Percentiles rank a stretch among this genome's conserved stretches.
phyloP scores from a whole-genome alignment of 2,113 vertebrate genomes.

The Numida meleagris region DNA sequence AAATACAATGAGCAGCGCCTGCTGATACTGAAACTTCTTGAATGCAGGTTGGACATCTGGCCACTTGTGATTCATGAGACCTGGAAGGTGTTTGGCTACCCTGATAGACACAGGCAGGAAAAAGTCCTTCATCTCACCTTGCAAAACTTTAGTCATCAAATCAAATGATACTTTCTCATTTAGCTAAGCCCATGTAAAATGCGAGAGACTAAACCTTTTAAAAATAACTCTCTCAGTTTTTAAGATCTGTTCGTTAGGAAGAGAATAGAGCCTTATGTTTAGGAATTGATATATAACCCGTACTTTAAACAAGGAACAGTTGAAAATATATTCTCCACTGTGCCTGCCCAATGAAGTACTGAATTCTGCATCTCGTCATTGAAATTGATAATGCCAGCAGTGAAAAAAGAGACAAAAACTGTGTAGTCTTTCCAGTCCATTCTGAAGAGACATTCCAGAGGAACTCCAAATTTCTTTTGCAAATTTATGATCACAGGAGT shows the following conservation, averaged over 20 bases:
- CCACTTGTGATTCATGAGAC: background rate
- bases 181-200: background rate
- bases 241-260: background rate
- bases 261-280: background rate
- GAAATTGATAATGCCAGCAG: background rate
- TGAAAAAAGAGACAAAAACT: background rate
- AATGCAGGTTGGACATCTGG: background rate
- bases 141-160: conserved; percentile 8
- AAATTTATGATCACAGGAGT: background rate
- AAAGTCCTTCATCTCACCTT: conserved; percentile 16
- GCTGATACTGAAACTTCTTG: background rate
- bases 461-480: background rate
- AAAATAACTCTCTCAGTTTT: background rate
- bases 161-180: background rate
- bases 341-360: background rate
- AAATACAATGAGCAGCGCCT: background rate
- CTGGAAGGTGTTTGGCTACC: background rate
- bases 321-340: background rate
- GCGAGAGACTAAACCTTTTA: background rate
- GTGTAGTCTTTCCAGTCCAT: background rate
- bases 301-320: background rate
- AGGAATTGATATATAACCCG: background rate
- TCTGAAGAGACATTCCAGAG: background rate
- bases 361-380: background rate
- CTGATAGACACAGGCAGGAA: background rate